These are phyloP conservation scores for Agrypnia vestita DNA, from an alignment of 1,140 invertebrate genomes.

Conservation along the genomic window DNA sequence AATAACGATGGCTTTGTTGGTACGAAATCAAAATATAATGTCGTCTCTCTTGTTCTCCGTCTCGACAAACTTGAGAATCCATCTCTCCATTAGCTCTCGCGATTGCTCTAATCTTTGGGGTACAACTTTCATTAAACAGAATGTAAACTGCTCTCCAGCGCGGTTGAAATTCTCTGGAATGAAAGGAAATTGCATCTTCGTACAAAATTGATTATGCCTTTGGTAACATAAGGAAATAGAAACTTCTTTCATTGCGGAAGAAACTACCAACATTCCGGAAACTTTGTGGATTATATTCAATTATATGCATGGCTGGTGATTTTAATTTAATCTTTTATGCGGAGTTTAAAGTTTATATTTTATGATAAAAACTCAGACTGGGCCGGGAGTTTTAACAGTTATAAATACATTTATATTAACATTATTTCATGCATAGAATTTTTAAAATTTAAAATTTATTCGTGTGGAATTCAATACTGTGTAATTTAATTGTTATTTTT, in stretches of 20 bases:
- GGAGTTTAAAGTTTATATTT: no score
- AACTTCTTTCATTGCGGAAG: conserved; percentile 16
- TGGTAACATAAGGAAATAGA: conserved; percentile 18
- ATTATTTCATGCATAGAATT: no score
- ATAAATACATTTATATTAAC: no score
- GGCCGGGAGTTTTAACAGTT: no score
- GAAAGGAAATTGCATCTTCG: conserved; percentile 20
- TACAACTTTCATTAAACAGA: conserved; percentile 3
- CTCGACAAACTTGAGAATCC: neutral
- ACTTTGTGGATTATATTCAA: neutral
- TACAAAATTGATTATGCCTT: conserved; percentile 17
- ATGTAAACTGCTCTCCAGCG: conserved; percentile 3
- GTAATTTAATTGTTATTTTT: no score
- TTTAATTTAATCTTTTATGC: no score
- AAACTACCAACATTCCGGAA: neutral
- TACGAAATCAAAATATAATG: no score
- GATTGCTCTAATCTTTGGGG: conserved; percentile 2
- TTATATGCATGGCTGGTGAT: neutral
- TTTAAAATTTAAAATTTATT: no score
- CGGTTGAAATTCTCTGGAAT: conserved; percentile 9
- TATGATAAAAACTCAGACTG: no score
- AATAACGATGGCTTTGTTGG: no score
- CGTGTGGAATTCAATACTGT: no score
- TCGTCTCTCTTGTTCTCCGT: no score
- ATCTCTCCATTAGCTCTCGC: neutral